Evolutionary conservation across 2,797 vertebrate species (phyloP).

Genomic region (Gorsachius magnificus): DNA sequence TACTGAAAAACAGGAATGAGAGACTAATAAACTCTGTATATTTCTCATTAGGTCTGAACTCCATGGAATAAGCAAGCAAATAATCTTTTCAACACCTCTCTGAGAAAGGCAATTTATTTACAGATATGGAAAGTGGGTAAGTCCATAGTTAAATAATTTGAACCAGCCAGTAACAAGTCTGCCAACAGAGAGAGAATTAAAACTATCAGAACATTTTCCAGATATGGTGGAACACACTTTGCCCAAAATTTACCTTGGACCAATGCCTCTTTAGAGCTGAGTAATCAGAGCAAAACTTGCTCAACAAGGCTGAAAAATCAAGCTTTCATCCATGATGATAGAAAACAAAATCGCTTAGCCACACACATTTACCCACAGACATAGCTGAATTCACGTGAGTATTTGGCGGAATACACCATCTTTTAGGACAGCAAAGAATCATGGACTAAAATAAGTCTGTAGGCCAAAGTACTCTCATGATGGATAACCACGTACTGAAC

Average conservation of each 20-base stretch:
- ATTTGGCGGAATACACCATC: background rate
- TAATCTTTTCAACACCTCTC: background rate
- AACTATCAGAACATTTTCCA: background rate
- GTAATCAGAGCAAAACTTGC: background rate
- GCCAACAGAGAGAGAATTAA: background rate
- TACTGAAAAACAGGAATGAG: background rate
- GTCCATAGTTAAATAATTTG: background rate
- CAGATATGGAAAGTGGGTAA: background rate
- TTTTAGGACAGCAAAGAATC: background rate
- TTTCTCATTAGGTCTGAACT: background rate
- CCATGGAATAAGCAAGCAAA: background rate
- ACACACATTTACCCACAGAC: background rate
- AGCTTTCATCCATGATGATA: background rate
- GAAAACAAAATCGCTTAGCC: background rate
- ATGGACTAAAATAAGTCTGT: background rate
- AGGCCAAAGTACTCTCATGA: background rate
- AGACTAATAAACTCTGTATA: background rate
- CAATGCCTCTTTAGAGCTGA: background rate
- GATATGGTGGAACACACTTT: background rate
- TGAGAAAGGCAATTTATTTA: background rate
- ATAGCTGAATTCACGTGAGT: background rate
- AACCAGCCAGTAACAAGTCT: background rate
- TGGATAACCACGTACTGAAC: background rate
- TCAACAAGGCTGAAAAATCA: slow-evolving; percentile 9
- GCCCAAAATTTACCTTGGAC: background rate